Evolutionary conservation across 2,888 invertebrate genomes (phyloP).

Genomic region (Digitonthophagus gazella): DNA sequence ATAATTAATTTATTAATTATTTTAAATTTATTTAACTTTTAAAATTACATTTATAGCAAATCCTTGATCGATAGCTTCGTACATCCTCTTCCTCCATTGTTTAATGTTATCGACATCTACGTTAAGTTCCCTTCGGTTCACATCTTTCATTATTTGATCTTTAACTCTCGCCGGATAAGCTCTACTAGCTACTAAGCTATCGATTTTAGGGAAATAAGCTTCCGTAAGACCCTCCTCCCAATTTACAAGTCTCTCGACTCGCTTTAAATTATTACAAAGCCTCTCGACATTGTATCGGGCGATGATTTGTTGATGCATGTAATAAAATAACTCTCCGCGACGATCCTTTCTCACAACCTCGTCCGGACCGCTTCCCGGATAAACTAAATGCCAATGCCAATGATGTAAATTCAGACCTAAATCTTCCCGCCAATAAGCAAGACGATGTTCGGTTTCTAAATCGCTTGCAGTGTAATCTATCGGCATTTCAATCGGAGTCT

Average conservation of each 20-base stretch:
- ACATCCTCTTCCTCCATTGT: slow-evolving; percentile 69
- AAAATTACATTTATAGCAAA: slow-evolving; percentile 55
- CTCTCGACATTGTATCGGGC: slow-evolving; percentile 72
- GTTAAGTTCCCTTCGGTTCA: slow-evolving; percentile 66
- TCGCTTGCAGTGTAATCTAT: slow-evolving; percentile 71
- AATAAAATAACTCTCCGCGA: slow-evolving; percentile 72
- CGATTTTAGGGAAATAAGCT: slow-evolving; percentile 78
- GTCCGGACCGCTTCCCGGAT: slow-evolving; percentile 64
- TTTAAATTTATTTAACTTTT: background rate
- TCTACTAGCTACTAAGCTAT: slow-evolving; percentile 69
- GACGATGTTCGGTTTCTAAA: slow-evolving; percentile 69
- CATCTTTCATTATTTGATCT: slow-evolving; percentile 55
- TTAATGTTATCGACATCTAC: slow-evolving; percentile 66
- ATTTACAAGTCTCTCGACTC: slow-evolving; percentile 62
- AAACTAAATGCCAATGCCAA: slow-evolving; percentile 86
- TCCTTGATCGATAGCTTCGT: slow-evolving; percentile 65
- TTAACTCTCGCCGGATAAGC: slow-evolving; percentile 69
- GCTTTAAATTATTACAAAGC: slow-evolving; percentile 64
- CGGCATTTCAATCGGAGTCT: slow-evolving; percentile 66
- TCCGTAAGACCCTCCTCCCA: slow-evolving; percentile 67
- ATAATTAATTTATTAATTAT: slow-evolving; percentile 3
- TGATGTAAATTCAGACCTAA: slow-evolving; percentile 79
- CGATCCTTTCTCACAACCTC: slow-evolving; percentile 68
- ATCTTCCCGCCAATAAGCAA: slow-evolving; percentile 81
- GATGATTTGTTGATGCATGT: slow-evolving; percentile 67